Base-by-base conservation (phyloP, 2,113 vertebrate genomes). In the Xyrauchen texanus region DNA sequence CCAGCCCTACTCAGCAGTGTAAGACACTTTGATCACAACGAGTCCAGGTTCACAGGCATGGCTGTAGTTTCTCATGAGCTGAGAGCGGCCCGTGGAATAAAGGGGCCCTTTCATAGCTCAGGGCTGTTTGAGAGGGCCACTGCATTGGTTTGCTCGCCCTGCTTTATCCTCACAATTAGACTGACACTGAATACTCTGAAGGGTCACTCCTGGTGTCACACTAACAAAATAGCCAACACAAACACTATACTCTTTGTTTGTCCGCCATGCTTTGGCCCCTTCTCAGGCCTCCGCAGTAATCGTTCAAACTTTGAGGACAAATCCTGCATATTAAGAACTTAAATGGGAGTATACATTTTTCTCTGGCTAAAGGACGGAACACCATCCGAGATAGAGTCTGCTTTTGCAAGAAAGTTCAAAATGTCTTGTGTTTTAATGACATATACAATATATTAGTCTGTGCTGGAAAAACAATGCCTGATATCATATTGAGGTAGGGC, bases 151-250 rank as follows among this genome's bases (percentile, higher is more conserved):
- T 74, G 76, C 84, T 73, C 79, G 73, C 76, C 65, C 55, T 76
- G 75, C 81, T 82, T 81, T 85, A 81, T 81, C 81, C 81, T 72
- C 75, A 81, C 84, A 85, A 83, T 85, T 83, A 82, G 84, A 68
- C 65, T 80, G 84, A 83, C 84, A 85, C 71, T 76, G 79, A 83
- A 85, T 85, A 85, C 84, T 85, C 84, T 46, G 79, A 70, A 77
- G 83, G 82, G 84, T 85, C 79, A 85, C 67, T 76, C 76, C 74
- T 81, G 79, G 84, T 83, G 76, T 85, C 84, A 85, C 66, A 45
- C 72, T 69, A 63, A 72, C 84, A 85, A 82, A 85, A 83, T 85
- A 74, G 63, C 46, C 79, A 79, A 85, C 82, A 79, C 84, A 85
- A 85, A 85, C 84, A 85, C 76, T 68, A 78, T 81, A 76, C 69